Base-by-base conservation (phyloP, 1,140 invertebrate species). In the Druon quercuslanigerum region DNA sequence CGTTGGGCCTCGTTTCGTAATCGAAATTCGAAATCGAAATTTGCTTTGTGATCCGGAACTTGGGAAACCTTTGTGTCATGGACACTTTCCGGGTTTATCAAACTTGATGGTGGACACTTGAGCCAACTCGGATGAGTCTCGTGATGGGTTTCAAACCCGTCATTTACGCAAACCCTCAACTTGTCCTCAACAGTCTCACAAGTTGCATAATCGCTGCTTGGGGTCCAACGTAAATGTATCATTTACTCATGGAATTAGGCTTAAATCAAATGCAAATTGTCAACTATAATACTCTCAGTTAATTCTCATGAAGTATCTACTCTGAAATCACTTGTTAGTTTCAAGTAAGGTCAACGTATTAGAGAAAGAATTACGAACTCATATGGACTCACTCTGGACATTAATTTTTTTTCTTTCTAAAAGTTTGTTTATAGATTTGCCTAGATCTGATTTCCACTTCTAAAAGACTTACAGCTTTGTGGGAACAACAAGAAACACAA, bases 51-150 rank as follows among this genome's bases (percentile, higher is more conserved):
- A 77, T 77, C 40, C 73, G 51, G 73, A 56, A 40, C 60, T 51
- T 72, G 12, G 46, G 33, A 16, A 71, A 73, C 72, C 80, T 70
- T 77, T 82, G 71, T 77, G 77, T 82, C 80, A 79, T 82, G 77
- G 80, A 79, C 77, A 79, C 73, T 77, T 54, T 82, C 76, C 57
- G 73, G 66, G 73, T 82, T 79, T 75, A 75, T 71, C 71, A 75
- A 73, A 79, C 56, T 77, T 72, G 73, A 78, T 78, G 33, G 60
- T 33, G 25, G 60, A 66, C 60, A 66, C 60, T 33, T 33, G 40
- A 66, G 60, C 40, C 46, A 66, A 66, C 60, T 66, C 33, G 33
- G 60, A n/a, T 66, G 33, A 66, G 33, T 33, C 33, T 33, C 40
- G 60, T 46, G 33, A 66, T 66, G 60, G 60, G 60, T 66, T 66